phyloP scores from a whole-genome alignment of 2,113 vertebrate genomes.

The Lamprotornis superbus region DNA sequence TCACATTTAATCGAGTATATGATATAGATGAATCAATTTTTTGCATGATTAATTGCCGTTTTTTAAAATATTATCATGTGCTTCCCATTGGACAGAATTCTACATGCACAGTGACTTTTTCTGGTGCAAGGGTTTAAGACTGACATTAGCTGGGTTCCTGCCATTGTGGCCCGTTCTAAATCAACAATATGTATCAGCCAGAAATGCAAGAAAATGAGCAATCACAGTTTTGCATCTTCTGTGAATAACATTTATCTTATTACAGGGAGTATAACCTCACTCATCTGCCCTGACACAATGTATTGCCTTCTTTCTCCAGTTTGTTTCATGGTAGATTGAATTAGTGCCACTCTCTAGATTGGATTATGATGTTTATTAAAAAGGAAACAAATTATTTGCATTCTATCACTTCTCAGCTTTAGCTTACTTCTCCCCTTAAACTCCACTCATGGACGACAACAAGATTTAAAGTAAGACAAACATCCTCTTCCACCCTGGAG shows the following conservation, averaged over 20 bases:
- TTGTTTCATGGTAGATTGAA: background rate
- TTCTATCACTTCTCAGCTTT: background rate
- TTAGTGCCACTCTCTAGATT: background rate
- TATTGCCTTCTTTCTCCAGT: background rate
- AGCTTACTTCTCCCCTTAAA: background rate
- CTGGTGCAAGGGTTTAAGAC: background rate
- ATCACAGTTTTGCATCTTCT: background rate
- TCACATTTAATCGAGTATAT: background rate
- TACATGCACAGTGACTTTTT: background rate
- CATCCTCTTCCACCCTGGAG: background rate
- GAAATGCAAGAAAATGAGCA: background rate
- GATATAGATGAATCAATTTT: background rate
- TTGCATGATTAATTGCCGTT: background rate
- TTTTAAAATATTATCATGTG: background rate
- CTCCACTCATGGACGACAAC: background rate
- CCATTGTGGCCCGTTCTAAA: background rate
- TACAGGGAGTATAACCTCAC: background rate
- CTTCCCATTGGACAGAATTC: background rate
- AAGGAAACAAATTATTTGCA: background rate
- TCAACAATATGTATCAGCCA: background rate
- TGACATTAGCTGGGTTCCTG: background rate
- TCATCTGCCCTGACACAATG: background rate
- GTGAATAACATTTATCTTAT: background rate
- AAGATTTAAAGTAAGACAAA: background rate
- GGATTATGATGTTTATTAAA: background rate